Evolutionary conservation across 2,797 vertebrate genomes (phyloP).

Genomic region (Amblyraja radiata): DNA sequence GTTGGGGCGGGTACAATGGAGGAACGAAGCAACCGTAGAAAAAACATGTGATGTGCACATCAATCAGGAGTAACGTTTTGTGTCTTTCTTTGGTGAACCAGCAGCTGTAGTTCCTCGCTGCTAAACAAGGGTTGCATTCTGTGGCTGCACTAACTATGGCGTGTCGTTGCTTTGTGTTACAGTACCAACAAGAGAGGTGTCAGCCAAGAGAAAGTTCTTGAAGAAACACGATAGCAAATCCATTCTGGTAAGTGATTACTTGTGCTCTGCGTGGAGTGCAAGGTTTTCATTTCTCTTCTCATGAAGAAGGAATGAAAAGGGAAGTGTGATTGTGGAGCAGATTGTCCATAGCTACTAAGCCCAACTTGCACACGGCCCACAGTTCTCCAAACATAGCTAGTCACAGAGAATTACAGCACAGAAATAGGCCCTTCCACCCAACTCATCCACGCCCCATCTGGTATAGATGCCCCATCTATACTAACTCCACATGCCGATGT

Average conservation of each 20-base stretch:
- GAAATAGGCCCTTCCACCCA: no score
- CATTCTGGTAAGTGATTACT: slow-evolving; percentile 7
- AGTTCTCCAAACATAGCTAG: not conserved
- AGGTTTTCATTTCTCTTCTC: not conserved
- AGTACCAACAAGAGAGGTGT: not conserved
- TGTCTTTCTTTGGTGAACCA: no score
- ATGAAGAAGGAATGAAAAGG: not conserved
- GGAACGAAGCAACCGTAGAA: no score
- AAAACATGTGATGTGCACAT: no score
- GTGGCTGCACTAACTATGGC: not conserved
- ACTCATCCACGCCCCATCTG: no score
- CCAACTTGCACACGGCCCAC: no score
- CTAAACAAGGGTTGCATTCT: not conserved
- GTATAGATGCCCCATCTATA: no score
- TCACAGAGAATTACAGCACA: no score
- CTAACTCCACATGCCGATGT: no score
- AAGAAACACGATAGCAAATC: slow-evolving; percentile 13
- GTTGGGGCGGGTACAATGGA: no score
- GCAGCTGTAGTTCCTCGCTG: no score
- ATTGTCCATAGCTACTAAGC: not conserved
- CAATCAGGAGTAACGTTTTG: no score
- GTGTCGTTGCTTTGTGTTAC: not conserved
- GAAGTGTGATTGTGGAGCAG: not conserved
- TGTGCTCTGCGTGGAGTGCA: not conserved
- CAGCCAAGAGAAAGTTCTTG: slow-evolving; percentile 5